Conservation (phyloP, 1,140 invertebrate species). For the Trachymyrmex cornetzi region DNA sequence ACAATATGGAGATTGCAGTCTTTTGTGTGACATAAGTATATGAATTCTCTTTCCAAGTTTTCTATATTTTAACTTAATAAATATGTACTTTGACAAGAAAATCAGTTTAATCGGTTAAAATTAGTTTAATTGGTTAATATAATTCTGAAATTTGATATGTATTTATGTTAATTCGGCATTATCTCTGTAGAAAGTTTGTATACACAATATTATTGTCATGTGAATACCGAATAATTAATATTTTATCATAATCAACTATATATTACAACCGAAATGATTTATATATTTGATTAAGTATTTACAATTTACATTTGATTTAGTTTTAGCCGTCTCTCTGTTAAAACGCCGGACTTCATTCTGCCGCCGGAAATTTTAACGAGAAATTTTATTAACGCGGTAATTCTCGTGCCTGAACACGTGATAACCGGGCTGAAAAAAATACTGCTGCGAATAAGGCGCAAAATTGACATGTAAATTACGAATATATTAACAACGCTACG, state of each 20-base stretch:
- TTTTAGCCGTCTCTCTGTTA: background rate
- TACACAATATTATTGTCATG: background rate
- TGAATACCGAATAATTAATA: slow-evolving; percentile 21
- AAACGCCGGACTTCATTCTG: slow-evolving; percentile 21
- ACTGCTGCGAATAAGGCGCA: slow-evolving; percentile 28
- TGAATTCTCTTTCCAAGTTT: background rate
- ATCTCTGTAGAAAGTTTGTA: background rate
- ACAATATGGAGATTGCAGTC: slow-evolving; percentile 8
- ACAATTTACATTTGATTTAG: slow-evolving; percentile 35
- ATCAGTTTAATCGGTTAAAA: background rate
- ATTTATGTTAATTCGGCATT: slow-evolving; percentile 16
- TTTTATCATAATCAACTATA: slow-evolving; percentile 24
- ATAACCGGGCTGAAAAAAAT: slow-evolving; percentile 42
- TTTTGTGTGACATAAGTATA: background rate
- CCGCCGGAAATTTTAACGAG: slow-evolving; percentile 44
- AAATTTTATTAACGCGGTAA: slow-evolving; percentile 59
- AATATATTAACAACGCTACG: slow-evolving; percentile 37
- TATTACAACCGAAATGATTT: slow-evolving; percentile 9
- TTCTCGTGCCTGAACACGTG: slow-evolving; percentile 29
- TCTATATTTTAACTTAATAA: background rate
- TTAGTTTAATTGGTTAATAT: background rate
- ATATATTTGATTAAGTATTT: slow-evolving; percentile 37
- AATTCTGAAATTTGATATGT: slow-evolving; percentile 3
- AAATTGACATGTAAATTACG: slow-evolving; percentile 56
- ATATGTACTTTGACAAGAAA: background rate